phyloP scores from a whole-genome alignment of 2,113 vertebrate species.

The Orthonyx spaldingii region DNA sequence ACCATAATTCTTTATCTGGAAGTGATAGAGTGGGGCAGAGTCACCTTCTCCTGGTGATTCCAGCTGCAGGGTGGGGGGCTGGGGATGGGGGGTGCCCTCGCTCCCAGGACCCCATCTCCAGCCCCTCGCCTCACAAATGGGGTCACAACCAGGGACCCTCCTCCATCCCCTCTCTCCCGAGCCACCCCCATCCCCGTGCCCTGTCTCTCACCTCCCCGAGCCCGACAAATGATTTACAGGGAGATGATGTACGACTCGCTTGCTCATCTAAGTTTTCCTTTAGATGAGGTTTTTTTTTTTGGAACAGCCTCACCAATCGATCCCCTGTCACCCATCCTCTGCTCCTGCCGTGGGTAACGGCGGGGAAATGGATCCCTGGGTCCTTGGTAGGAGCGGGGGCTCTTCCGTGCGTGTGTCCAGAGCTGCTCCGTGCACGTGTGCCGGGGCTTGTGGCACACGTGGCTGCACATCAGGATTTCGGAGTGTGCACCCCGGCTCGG shows the following conservation, averaged over 20 bases:
- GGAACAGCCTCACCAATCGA: slow-evolving; percentile 23
- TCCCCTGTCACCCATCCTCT: background rate
- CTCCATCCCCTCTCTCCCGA: background rate
- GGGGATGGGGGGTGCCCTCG: background rate
- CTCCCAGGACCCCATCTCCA: background rate
- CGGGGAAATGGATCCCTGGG: background rate
- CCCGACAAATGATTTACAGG: background rate
- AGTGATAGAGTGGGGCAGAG: background rate
- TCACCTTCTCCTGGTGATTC: background rate
- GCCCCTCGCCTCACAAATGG: background rate
- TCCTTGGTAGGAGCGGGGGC: background rate
- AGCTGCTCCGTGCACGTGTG: background rate
- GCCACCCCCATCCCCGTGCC: background rate
- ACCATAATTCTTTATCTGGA: slow-evolving; percentile 68
- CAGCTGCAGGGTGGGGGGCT: no score
- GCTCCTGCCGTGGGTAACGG: background rate
- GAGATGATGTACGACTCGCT: slow-evolving; percentile 33
- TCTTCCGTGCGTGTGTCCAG: background rate
- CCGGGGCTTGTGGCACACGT: background rate
- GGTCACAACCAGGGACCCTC: fast-evolving
- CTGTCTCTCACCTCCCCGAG: background rate
- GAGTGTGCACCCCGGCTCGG: background rate
- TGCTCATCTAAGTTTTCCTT: slow-evolving; percentile 23
- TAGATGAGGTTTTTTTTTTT: background rate
- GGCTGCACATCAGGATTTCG: background rate